Percentiles rank a stretch among this genome's conserved stretches.
Evolutionary conservation across 2,888 invertebrate species (phyloP).

Genomic region (Eugnorisma glareosa): DNA sequence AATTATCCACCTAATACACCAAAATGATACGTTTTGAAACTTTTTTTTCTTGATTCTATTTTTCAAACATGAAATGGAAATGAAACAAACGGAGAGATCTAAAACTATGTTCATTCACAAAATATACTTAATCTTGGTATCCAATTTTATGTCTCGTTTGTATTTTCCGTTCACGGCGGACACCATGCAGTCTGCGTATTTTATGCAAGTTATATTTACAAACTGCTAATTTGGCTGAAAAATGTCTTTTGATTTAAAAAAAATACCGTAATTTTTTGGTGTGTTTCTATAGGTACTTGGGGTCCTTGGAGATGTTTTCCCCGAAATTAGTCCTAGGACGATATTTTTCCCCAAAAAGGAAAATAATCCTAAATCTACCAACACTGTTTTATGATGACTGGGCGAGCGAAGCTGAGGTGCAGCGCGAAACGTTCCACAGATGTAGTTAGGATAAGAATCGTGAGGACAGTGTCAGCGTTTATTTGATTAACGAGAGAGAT

Average conservation of each 20-base stretch:
- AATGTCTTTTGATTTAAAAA: background rate
- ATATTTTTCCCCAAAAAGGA: background rate
- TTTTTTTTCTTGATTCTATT: background rate
- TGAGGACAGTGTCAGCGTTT: conserved; percentile 77
- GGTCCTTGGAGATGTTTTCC: background rate
- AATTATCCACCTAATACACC: background rate
- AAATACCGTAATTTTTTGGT: background rate
- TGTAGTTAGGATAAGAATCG: conserved; percentile 77
- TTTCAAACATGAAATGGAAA: background rate
- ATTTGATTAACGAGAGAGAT: conserved; percentile 83
- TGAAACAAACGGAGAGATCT: background rate
- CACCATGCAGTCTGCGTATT: background rate
- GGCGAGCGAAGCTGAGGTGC: conserved; percentile 72
- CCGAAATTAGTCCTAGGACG: background rate
- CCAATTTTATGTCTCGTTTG: background rate
- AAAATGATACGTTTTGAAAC: background rate
- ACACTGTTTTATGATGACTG: conserved; percentile 72
- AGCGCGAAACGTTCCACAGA: conserved; percentile 75
- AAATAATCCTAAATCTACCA: background rate
- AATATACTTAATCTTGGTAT: background rate
- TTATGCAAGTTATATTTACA: too few species aligned
- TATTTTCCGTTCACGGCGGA: background rate
- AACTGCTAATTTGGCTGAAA: background rate
- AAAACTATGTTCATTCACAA: background rate
- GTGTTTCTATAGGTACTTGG: background rate